Evolutionary conservation across 2,113 vertebrate species (phyloP).

Genomic region (Rhinolophus sinicus): DNA sequence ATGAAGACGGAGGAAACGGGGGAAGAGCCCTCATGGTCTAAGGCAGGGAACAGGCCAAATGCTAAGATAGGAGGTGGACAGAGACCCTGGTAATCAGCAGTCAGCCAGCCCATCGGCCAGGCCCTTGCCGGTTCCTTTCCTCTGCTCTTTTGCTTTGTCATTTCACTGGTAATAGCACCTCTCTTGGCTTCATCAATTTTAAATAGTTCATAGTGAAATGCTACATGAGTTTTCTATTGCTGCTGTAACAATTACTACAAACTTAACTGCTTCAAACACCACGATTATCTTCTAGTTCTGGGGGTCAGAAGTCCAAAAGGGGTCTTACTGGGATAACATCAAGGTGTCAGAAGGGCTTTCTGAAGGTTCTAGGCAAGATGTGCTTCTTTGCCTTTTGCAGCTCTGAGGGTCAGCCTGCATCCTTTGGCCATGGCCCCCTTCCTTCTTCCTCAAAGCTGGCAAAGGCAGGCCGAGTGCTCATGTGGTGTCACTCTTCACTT

Average conservation of each 20-base stretch:
- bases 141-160: neutral
- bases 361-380: neutral
- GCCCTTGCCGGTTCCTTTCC: neutral
- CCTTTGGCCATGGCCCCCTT: neutral
- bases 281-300: neutral
- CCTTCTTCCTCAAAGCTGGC: neutral
- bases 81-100: neutral
- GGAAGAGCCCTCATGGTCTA: accelerated
- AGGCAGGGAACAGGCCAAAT: neutral
- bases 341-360: neutral
- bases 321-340: neutral
- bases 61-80: accelerated
- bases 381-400: neutral
- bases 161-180: neutral
- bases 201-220: neutral
- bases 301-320: neutral
- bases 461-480: neutral
- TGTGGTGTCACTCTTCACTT: neutral
- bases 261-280: neutral
- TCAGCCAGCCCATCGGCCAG: too few species aligned
- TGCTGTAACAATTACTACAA: neutral
- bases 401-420: neutral
- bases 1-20: accelerated
- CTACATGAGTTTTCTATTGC: neutral
- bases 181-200: neutral